A percentile compares a stretch with the other conserved stretches of the same genome.
Evolutionary conservation across 2,797 vertebrate genomes (phyloP).

Genomic region (Centroberyx gerrardi): DNA sequence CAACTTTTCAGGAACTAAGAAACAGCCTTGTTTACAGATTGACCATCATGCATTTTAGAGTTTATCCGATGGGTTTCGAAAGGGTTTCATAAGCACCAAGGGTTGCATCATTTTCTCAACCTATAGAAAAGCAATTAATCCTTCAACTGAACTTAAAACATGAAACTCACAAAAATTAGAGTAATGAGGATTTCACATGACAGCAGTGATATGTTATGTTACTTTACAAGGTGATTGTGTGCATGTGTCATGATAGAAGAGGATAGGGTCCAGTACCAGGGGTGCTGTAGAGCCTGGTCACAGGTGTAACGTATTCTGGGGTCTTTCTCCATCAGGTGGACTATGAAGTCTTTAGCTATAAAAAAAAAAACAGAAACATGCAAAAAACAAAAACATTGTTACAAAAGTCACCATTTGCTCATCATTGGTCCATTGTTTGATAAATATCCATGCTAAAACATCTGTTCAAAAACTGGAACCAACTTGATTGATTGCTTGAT

Average conservation of each 20-base stretch:
- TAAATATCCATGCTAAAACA: too few species aligned
- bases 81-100: background rate
- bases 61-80: too few species aligned
- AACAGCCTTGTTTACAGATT: too few species aligned
- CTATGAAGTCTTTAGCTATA: conserved; percentile 97
- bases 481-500: too few species aligned
- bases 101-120: background rate
- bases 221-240: conserved; percentile 6
- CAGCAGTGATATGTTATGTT: too few species aligned
- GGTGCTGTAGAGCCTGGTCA: conserved; percentile 96
- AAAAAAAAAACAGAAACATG: conserved; percentile 14
- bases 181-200: too few species aligned
- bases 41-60: too few species aligned
- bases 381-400: background rate
- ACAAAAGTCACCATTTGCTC: background rate
- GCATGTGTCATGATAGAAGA: background rate
- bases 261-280: conserved; percentile 65
- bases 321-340: conserved; percentile 96
- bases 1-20: too few species aligned
- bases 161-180: too few species aligned
- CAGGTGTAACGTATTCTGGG: conserved; percentile 92
- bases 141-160: too few species aligned
- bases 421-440: too few species aligned
- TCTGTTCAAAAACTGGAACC: too few species aligned
- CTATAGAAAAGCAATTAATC: background rate